Conservation (phyloP, 2,888 invertebrate species). For the Chymomyza caudatula region DNA sequence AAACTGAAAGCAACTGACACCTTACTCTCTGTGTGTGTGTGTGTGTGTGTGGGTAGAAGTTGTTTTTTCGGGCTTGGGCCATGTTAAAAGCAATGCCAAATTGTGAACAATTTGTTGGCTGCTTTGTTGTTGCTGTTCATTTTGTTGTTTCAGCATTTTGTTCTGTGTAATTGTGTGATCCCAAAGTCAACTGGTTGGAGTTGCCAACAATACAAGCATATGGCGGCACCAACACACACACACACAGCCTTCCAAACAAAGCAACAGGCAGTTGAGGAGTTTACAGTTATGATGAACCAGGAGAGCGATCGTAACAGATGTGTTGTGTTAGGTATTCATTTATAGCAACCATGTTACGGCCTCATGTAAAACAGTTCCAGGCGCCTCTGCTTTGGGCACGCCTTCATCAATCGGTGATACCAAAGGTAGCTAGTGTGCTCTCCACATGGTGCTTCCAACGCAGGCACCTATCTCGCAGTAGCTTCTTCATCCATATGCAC, state of each 20-base stretch:
- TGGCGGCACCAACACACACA: neutral
- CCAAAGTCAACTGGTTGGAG: neutral
- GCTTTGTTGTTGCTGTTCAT: constrained; percentile 19
- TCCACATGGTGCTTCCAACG: too few relatives aligned
- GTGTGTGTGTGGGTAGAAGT: neutral
- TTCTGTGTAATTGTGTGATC: constrained; percentile 6
- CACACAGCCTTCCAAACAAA: neutral
- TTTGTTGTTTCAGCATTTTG: constrained; percentile 15
- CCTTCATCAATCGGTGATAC: too few relatives aligned
- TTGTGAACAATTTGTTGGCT: constrained; percentile 49
- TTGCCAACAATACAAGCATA: neutral
- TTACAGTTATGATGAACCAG: constrained; percentile 32
- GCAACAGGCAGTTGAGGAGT: constrained; percentile 36
- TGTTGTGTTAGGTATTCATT: too few relatives aligned
- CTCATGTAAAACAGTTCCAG: too few relatives aligned
- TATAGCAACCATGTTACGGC: too few relatives aligned
- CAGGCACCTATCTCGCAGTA: too few relatives aligned
- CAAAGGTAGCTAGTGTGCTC: too few relatives aligned
- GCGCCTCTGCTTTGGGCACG: too few relatives aligned
- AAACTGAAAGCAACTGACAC: constrained; percentile 38
- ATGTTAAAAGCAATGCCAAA: constrained; percentile 26
- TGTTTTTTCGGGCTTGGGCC: neutral
- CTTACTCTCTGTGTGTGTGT: constrained; percentile 16
- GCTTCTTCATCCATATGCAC: too few relatives aligned
- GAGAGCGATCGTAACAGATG: too few relatives aligned